Base-by-base conservation (phyloP, 2,797 vertebrate species). In the Buphagus erythrorhynchus region DNA sequence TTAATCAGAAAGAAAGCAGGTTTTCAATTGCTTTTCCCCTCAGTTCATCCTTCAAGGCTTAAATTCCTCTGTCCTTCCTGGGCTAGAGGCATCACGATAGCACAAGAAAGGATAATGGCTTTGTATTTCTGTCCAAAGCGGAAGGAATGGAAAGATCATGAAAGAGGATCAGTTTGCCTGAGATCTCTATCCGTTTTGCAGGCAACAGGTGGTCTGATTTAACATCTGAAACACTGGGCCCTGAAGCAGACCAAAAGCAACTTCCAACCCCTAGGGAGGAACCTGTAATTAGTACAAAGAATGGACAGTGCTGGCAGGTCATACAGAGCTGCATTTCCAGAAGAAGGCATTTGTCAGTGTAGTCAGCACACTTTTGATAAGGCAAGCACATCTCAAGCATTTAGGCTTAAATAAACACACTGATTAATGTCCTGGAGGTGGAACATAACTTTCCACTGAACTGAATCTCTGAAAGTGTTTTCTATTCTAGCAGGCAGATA, bases 121-220 rank as follows among this genome's bases (percentile, higher is more conserved):
- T 94, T 94, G 31, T 59, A 31, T 78, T 94, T 88, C 66, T 93
- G 62, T 43, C 79, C 91, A 73, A 86, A 91, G 91, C 0, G 3
- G 66, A 91, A 94, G 58, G 73, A 86, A 83, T 59, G 66, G 76
- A 86, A 95, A 94, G 43, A 86, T 54, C 62, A 49, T 86, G 79
- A 95, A 92, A 88, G 87, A 75, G 33, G 67, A 94, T 71, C 83
- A 88, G 77, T 79, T 91, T 94, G 69, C 29, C 71, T 90, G 85
- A 93, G 62, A 90, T 91, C 73, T 94, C 85, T 84, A 90, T 81
- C 69, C 35, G 7, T 93, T 94, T 62, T 91, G n/a, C 82, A 95
- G 79, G 46, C 73, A 51, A 75, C 75, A 95, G 79, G 93, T 96
- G 87, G 85, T 95, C 95, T 86, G 85, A 73, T 95, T 90, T 96